phyloP scores from a whole-genome alignment of 2,113 vertebrate species.

The Pangasianodon gigas region DNA sequence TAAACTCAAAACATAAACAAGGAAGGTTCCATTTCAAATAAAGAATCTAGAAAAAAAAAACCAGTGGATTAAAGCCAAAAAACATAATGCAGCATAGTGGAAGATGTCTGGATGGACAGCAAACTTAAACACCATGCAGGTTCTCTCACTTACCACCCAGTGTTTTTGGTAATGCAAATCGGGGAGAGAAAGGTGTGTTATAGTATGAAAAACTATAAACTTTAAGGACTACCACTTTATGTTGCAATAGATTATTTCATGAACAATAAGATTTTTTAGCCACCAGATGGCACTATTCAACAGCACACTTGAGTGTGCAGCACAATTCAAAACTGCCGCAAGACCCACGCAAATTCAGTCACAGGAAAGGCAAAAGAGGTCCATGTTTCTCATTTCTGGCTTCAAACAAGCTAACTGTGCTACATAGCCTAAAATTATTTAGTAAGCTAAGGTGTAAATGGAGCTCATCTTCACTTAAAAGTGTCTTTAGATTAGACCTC shows the following conservation, averaged over 20 bases:
- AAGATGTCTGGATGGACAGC: conserved; percentile 36
- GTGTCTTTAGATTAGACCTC: conserved; percentile 47
- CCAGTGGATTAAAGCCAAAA: not conserved
- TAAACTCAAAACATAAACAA: conserved; percentile 6
- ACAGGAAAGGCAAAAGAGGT: not conserved
- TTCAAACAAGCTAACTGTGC: not conserved
- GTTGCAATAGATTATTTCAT: not conserved
- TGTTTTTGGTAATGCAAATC: conserved; percentile 90
- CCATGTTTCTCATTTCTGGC: not conserved
- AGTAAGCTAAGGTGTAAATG: not conserved
- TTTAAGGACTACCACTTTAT: not conserved
- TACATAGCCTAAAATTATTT: not conserved
- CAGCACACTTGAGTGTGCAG: not conserved
- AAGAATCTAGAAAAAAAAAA: not conserved
- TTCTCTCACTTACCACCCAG: conserved; percentile 97
- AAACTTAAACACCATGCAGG: conserved; percentile 79
- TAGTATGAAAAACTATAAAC: conserved; percentile 51
- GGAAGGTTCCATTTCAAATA: conserved; percentile 1
- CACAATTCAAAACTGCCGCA: not conserved
- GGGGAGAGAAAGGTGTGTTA: conserved; percentile 81
- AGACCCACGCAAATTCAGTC: not conserved
- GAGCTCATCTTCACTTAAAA: conserved; percentile 19
- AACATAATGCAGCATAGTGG: conserved; percentile 11
- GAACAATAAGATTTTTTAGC: not conserved
- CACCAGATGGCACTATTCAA: conserved; percentile 29